phyloP scores from a whole-genome alignment of 2,797 vertebrate species.

The Enoplosus armatus region DNA sequence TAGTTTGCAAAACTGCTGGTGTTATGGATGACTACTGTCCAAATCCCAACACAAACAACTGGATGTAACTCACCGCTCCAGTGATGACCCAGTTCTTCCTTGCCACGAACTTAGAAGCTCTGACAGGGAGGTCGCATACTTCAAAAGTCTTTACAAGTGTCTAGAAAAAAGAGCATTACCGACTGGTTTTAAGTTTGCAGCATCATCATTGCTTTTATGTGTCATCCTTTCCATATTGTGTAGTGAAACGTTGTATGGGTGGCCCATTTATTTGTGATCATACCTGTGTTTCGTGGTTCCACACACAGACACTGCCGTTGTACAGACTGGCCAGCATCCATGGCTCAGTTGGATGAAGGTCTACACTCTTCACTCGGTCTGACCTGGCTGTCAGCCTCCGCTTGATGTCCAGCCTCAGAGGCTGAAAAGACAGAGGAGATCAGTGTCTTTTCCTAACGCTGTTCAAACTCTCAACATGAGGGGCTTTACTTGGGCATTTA shows the following conservation, averaged over 20 bases:
- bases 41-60: not conserved
- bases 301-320: constrained; percentile 98
- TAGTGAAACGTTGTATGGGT: accelerated
- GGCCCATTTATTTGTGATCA: not conserved
- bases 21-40: not conserved
- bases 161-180: constrained; percentile 72
- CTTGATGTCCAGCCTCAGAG: constrained; percentile 98
- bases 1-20: not conserved
- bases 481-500: not conserved
- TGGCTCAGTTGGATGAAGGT: constrained; percentile 96
- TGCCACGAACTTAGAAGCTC: constrained; percentile 97
- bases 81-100: constrained; percentile 99
- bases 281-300: constrained; percentile 99
- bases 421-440: constrained; percentile 78
- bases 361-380: constrained; percentile 97
- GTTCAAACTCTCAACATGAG: not conserved
- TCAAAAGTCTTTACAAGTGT: constrained; percentile 99
- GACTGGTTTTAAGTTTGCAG: not conserved
- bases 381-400: constrained; percentile 97
- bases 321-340: constrained; percentile 99
- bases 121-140: constrained; percentile 96
- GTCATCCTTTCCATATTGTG: not conserved
- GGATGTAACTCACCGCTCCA: constrained; percentile 91
- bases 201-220: not conserved
- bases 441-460: accelerated